Conservation (phyloP, 1,140 invertebrate genomes). For the Mizuhopecten yessoensis region DNA sequence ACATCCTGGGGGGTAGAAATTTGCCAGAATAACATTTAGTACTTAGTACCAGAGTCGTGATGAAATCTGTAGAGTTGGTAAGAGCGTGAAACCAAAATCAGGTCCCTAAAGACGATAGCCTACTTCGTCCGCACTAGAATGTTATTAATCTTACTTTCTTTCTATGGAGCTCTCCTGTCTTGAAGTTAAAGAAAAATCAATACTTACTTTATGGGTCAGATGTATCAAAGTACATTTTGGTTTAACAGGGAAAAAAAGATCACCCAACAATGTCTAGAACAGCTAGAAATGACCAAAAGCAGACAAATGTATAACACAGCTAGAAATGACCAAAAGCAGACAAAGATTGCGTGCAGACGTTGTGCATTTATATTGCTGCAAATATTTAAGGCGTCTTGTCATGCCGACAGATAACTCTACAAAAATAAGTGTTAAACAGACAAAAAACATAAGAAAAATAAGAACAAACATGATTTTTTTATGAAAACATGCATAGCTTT, state of each 20-base stretch:
- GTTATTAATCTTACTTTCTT: constrained; percentile 13
- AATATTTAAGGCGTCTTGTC: too few species aligned
- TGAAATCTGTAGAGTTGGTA: not conserved
- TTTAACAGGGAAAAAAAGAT: not conserved
- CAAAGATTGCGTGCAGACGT: too few species aligned
- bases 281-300: not conserved
- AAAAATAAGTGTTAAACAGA: too few species aligned
- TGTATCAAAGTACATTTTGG: constrained; percentile 39
- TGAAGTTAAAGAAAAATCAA: not conserved
- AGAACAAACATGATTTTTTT: too few species aligned
- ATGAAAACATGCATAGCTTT: too few species aligned
- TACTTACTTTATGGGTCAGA: not conserved
- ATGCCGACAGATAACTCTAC: too few species aligned
- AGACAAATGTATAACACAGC: too few species aligned
- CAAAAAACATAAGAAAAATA: too few species aligned
- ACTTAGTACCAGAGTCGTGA: not conserved
- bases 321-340: too few species aligned
- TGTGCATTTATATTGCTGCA: too few species aligned
- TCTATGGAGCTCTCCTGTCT: not conserved
- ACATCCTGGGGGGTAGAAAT: not conserved
- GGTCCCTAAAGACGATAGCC: not conserved
- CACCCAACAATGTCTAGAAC: not conserved
- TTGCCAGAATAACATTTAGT: too few species aligned
- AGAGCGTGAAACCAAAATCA: not conserved
- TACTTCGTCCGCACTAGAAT: not conserved